phyloP scores from a whole-genome alignment of 1,140 invertebrate genomes.

The Papilio glaucus region DNA sequence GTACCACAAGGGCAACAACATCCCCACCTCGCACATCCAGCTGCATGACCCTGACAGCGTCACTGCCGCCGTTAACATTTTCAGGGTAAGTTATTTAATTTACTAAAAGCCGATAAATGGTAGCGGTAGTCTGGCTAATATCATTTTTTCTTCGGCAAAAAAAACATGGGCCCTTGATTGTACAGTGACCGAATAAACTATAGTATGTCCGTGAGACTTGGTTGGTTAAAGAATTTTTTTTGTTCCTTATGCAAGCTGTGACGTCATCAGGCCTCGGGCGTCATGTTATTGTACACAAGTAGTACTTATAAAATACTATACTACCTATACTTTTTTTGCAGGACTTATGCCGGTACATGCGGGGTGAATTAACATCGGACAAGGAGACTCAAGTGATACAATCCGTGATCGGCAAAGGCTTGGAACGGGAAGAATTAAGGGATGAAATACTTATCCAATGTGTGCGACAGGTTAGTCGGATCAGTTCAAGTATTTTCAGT shows the following conservation, averaged over 20 bases:
- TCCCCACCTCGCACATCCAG: slow-evolving; percentile 97
- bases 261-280: too few relatives aligned
- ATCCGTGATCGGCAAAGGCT: slow-evolving; percentile 92
- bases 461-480: slow-evolving; percentile 88
- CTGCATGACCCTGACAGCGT: slow-evolving; percentile 98
- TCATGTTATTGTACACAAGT: too few relatives aligned
- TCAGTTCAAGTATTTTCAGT: too few relatives aligned
- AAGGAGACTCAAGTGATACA: slow-evolving; percentile 93
- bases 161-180: too few relatives aligned
- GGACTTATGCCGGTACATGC: slow-evolving; percentile 94
- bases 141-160: too few relatives aligned
- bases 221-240: too few relatives aligned
- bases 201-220: too few relatives aligned
- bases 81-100: slow-evolving; percentile 87
- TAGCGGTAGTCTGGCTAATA: background rate
- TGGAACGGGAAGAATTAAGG: slow-evolving; percentile 93
- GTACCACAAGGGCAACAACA: slow-evolving; percentile 93
- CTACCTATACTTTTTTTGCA: too few relatives aligned
- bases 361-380: slow-evolving; percentile 92
- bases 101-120: background rate
- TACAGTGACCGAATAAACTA: too few relatives aligned
- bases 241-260: too few relatives aligned
- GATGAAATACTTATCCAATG: slow-evolving; percentile 96
- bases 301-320: too few relatives aligned
- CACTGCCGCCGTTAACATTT: slow-evolving; percentile 94